A percentile compares a stretch with the other conserved stretches of the same genome.
phyloP scores from a whole-genome alignment of 37 sponge, comb jelly and placozoan species.

The Cladorhizidae sp. region DNA sequence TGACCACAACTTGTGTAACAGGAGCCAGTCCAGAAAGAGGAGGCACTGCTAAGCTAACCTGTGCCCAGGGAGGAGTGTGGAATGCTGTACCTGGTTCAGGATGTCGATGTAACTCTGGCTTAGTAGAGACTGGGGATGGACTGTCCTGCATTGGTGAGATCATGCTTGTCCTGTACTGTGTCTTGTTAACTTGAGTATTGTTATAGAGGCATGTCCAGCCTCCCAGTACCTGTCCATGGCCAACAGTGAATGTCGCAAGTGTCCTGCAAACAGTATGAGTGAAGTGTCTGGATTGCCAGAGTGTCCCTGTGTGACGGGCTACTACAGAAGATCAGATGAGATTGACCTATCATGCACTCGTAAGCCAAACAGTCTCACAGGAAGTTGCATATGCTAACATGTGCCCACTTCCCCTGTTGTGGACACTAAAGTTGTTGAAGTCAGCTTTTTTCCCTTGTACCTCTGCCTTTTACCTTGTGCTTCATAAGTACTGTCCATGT shows the following conservation, averaged over 20 bases:
- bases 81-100: not conserved
- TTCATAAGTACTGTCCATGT: no score
- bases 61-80: slow-evolving; percentile 22
- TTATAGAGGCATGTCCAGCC: no score
- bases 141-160: not conserved
- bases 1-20: slow-evolving; percentile 22
- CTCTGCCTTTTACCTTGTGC: no score
- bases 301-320: slow-evolving; percentile 37
- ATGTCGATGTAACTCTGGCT: slow-evolving; percentile 20
- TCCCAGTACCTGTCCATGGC: no score
- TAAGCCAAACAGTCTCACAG: not conserved
- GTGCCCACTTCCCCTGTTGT: no score
- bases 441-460: no score
- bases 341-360: slow-evolving; percentile 6
- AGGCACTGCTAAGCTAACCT: slow-evolving; percentile 1
- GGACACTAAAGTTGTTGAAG: no score
- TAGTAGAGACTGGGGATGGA: not conserved
- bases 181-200: no score
- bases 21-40: slow-evolving; percentile 6
- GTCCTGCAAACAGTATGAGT: no score
- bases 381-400: no score
- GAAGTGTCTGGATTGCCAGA: not conserved
- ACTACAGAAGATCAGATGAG: slow-evolving; percentile 34
- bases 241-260: no score
- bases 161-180: no score